phyloP scores from a whole-genome alignment of 2,113 vertebrate species.

The Cyprinodon brontotheroides region DNA sequence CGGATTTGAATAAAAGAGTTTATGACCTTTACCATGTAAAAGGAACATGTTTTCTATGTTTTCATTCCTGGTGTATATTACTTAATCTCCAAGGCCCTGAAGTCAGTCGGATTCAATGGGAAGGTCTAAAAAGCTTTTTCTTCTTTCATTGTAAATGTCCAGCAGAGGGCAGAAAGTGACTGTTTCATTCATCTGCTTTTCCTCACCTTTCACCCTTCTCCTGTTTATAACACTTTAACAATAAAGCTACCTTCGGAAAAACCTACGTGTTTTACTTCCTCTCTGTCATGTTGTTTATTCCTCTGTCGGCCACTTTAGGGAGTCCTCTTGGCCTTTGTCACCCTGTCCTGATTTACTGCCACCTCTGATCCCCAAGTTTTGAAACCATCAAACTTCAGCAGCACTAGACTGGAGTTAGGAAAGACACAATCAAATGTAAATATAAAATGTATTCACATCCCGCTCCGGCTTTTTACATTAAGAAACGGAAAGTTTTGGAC shows the following conservation, averaged over 20 bases:
- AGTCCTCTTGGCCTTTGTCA: conserved; percentile 23
- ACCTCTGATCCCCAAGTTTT: conserved; percentile 1
- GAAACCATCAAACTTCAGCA: neutral
- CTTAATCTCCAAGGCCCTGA: neutral
- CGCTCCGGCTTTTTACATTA: neutral
- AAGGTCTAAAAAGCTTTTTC: neutral
- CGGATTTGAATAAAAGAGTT: conserved; percentile 20
- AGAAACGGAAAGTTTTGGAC: neutral
- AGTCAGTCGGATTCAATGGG: conserved; percentile 11
- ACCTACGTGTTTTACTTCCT: conserved; percentile 10
- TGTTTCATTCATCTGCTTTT: neutral
- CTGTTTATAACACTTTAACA: conserved; percentile 10
- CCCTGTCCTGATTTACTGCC: conserved; percentile 35
- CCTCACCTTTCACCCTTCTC: neutral
- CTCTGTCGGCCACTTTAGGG: conserved; percentile 9
- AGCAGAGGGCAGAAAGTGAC: conserved; percentile 69
- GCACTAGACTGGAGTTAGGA: too few species aligned
- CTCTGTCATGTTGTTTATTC: conserved; percentile 10
- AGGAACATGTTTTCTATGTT: neutral
- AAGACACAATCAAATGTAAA: neutral
- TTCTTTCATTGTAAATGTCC: conserved; percentile 22
- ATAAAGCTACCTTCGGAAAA: conserved; percentile 42
- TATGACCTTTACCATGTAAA: conserved; percentile 2
- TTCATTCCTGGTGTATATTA: neutral
- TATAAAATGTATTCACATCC: neutral